Conservation (phyloP, 2,113 vertebrate genomes). For the Coracopsis vasa region DNA sequence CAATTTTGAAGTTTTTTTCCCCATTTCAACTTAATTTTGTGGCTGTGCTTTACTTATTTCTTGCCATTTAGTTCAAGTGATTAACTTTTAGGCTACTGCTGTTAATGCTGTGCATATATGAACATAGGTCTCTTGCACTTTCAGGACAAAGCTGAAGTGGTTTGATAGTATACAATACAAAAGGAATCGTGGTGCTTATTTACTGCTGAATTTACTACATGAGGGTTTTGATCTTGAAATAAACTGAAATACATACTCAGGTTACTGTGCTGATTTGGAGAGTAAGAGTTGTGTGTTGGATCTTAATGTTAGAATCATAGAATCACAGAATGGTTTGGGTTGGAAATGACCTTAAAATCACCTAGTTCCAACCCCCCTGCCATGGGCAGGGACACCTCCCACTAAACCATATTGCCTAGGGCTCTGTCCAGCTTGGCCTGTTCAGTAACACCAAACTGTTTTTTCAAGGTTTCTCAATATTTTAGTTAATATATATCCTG, state of each 20-base stretch:
- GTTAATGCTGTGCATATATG: neutral
- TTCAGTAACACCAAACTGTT: neutral
- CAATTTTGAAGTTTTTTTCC: rapidly evolving
- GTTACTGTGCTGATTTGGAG: neutral
- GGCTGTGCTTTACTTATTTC: neutral
- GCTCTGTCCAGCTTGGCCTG: neutral
- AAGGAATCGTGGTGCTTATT: neutral
- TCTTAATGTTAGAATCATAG: neutral
- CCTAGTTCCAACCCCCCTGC: neutral
- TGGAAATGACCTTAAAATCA: neutral
- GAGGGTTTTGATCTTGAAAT: neutral
- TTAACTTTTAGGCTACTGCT: neutral
- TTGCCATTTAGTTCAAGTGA: neutral
- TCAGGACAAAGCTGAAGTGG: neutral
- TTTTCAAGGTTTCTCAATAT: neutral
- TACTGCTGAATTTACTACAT: neutral
- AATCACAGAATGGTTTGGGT: neutral
- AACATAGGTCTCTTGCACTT: neutral
- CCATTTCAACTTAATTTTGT: neutral
- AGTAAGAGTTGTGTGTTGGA: neutral
- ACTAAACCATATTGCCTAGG: neutral
- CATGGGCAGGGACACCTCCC: neutral
- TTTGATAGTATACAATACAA: neutral
- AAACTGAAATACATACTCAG: neutral
- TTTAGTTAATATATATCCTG: neutral